These are phyloP conservation scores for Zalophus californianus DNA, from an alignment of 2,797 vertebrate genomes.

Conservation along the genomic window DNA sequence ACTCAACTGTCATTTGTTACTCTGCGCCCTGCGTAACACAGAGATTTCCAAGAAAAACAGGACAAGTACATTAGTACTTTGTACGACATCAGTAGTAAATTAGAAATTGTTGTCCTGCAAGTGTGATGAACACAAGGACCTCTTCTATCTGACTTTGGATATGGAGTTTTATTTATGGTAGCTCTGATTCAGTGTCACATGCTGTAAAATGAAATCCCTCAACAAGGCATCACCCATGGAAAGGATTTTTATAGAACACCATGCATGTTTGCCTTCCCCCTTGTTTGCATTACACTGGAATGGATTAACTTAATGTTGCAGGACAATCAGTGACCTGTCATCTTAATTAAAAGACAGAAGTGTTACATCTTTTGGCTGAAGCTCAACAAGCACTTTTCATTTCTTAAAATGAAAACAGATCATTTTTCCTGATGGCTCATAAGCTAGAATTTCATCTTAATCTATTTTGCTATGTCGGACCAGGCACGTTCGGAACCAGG, in stretches of 20 bases:
- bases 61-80: background rate
- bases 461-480: conserved; percentile 10
- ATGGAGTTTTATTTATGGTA: background rate
- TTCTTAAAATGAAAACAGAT: conserved; percentile 71
- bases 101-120: background rate
- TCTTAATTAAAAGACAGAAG: conserved; percentile 69
- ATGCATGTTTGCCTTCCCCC: background rate
- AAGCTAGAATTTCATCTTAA: conserved; percentile 27
- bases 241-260: conserved; percentile 9
- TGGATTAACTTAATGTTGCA: conserved; percentile 64
- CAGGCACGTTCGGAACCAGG: background rate
- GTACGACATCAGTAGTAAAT: background rate
- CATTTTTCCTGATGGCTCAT: conserved; percentile 41
- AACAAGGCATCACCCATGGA: background rate
- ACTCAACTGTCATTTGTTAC: background rate
- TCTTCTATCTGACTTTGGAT: background rate
- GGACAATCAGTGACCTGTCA: conserved; percentile 75
- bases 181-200: background rate
- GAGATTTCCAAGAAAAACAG: background rate
- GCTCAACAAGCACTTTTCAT: conserved; percentile 28
- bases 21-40: background rate
- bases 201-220: conserved; percentile 57
- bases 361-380: conserved; percentile 47
- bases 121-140: background rate
- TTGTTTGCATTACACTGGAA: conserved; percentile 70